Conservation (phyloP, 2,797 vertebrate species). For the Limosa lapponica region DNA sequence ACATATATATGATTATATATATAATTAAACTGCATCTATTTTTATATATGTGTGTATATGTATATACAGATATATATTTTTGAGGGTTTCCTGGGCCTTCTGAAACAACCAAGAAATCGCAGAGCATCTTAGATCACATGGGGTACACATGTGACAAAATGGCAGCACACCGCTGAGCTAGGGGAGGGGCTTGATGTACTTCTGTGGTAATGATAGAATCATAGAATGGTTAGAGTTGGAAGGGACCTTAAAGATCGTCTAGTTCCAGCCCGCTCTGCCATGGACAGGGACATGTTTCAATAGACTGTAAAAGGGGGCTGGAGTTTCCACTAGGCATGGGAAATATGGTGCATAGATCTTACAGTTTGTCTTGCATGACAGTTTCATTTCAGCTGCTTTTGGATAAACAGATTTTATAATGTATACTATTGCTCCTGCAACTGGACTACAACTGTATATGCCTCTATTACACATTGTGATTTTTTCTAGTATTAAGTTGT, state of each 20-base stretch:
- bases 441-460: background rate
- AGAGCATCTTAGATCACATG: background rate
- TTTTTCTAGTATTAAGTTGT: background rate
- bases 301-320: background rate
- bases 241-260: background rate
- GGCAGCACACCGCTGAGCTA: accelerated
- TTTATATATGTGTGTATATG: background rate
- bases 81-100: background rate
- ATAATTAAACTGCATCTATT: background rate
- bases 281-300: background rate
- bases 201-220: background rate
- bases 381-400: background rate
- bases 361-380: background rate
- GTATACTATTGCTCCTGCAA: background rate
- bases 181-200: background rate
- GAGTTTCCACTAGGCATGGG: background rate
- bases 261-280: background rate
- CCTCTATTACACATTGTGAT: background rate
- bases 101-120: accelerated
- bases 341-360: background rate
- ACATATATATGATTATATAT: background rate
- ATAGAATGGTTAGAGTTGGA: background rate
- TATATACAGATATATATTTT: background rate
- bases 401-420: background rate
- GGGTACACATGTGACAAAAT: background rate